A percentile compares a stretch with the other conserved stretches of the same genome.
Evolutionary conservation across 92 coral and sea anemone species (phyloP).

Genomic region (Porites lobata): DNA sequence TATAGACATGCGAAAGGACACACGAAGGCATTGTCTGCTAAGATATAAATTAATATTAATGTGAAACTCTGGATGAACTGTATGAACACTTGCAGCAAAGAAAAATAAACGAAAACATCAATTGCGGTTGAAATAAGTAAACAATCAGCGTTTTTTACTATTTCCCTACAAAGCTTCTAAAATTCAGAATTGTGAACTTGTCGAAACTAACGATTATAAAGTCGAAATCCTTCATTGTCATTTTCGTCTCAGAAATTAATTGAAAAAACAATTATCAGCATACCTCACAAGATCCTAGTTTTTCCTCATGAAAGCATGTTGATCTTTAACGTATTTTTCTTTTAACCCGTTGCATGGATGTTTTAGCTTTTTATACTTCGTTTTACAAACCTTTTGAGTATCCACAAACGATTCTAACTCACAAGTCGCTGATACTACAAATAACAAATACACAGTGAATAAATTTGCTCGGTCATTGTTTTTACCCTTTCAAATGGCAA

Average conservation of each 20-base stretch:
- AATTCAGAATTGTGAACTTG: background rate
- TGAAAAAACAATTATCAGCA: background rate
- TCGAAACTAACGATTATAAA: background rate
- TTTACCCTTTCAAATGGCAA: background rate
- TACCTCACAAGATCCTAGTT: background rate
- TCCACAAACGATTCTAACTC: background rate
- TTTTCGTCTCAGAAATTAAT: background rate
- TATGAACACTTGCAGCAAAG: no score
- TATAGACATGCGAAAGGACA: no score
- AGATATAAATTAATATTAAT: no score
- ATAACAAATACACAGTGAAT: background rate
- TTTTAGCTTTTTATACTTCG: background rate
- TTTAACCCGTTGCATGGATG: background rate
- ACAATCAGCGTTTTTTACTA: background rate
- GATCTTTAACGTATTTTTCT: background rate
- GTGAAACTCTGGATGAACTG: no score
- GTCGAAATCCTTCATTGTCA: background rate
- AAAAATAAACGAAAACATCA: no score
- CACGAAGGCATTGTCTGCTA: no score
- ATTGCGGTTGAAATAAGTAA: no score
- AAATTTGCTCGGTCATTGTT: background rate
- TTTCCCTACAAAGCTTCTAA: background rate
- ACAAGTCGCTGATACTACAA: background rate
- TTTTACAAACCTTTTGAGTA: no score
- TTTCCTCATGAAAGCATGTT: background rate